phyloP scores from a whole-genome alignment of 2,113 vertebrate species.

The Tretioscincus oriximinensis region DNA sequence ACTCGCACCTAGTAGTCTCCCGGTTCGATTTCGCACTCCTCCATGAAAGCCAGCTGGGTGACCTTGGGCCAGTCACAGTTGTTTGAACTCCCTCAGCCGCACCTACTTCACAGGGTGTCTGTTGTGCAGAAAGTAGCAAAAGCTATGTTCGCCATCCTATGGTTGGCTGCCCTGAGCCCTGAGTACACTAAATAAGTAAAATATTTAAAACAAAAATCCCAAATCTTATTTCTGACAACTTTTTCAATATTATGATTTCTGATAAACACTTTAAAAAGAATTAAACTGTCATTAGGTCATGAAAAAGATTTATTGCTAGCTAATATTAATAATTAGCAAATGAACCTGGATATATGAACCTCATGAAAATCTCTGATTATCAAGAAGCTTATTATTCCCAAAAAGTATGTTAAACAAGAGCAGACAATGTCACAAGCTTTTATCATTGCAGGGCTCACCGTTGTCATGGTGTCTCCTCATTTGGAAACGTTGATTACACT shows the following conservation, averaged over 20 bases:
- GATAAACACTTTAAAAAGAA: rapidly evolving
- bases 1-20: too few species aligned
- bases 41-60: too few species aligned
- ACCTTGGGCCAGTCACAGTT: too few species aligned
- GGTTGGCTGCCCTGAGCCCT: too few species aligned
- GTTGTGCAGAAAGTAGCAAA: too few species aligned
- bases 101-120: too few species aligned
- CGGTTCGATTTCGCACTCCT: too few species aligned
- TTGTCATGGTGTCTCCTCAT: neutral
- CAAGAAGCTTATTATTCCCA: slow-evolving; percentile 14
- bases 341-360: slow-evolving; percentile 26
- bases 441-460: slow-evolving; percentile 31
- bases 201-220: neutral
- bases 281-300: too few species aligned
- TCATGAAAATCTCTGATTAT: slow-evolving; percentile 15
- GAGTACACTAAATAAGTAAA: too few species aligned
- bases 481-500: slow-evolving; percentile 29
- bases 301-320: slow-evolving; percentile 8
- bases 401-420: slow-evolving; percentile 40
- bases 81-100: too few species aligned
- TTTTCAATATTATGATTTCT: neutral
- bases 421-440: slow-evolving; percentile 5
- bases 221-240: rapidly evolving
- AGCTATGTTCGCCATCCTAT: too few species aligned
- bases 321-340: neutral